phyloP scores from a whole-genome alignment of 1,140 invertebrate genomes.

The Caenorhabditis elegans region WBcel235 BX284603.4:8672001-8672500 shows the following conservation, averaged over 20 bases:
- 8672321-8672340: slow-evolving; percentile 39
- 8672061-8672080: too few relatives aligned
- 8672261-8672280: slow-evolving; percentile 7
- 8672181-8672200: slow-evolving; percentile 38
- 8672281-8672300: slow-evolving; percentile 38
- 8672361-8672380: slow-evolving; percentile 31
- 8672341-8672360: slow-evolving; percentile 18
- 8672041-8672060: too few relatives aligned
- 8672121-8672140: slow-evolving; percentile 18
- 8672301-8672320: slow-evolving; percentile 27
- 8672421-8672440: background rate
- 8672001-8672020: too few relatives aligned
- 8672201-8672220: slow-evolving; percentile 34
- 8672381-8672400: slow-evolving; percentile 12
- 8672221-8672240: slow-evolving; percentile 7
- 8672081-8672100: background rate
- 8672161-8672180: slow-evolving; percentile 38
- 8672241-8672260: slow-evolving; percentile 40
- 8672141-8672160: slow-evolving; percentile 43
- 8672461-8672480: background rate
- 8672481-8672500: slow-evolving; percentile 55
- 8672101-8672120: background rate
- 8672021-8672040: too few relatives aligned
- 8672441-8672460: slow-evolving; percentile 33
- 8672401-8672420: background rate